phyloP scores from a whole-genome alignment of 2,113 vertebrate genomes.

The Phrynosoma platyrhinos region DNA sequence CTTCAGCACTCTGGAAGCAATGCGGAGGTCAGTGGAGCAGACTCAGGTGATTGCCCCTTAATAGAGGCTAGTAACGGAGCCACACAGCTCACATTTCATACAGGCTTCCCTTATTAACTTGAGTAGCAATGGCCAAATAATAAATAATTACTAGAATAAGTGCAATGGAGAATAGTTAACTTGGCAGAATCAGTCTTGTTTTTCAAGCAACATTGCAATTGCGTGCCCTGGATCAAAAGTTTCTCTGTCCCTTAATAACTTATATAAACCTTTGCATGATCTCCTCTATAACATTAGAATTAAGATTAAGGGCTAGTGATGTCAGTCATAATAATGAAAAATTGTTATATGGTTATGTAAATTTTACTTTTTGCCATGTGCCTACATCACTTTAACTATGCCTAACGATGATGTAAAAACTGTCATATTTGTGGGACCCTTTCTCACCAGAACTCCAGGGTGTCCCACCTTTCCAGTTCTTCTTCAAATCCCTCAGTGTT shows the following conservation, averaged over 20 bases:
- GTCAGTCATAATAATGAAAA: background rate
- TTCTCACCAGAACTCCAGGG: too few species aligned
- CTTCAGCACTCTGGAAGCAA: background rate
- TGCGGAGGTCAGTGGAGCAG: background rate
- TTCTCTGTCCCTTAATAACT: background rate
- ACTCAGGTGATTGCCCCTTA: background rate
- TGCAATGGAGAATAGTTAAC: background rate
- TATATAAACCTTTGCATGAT: background rate
- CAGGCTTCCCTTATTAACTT: background rate
- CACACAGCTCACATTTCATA: background rate
- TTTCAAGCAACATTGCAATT: background rate
- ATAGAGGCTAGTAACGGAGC: background rate
- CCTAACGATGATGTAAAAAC: too few species aligned
- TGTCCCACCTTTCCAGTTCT: too few species aligned
- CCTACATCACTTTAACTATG: too few species aligned
- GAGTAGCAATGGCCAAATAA: background rate
- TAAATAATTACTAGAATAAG: conserved; percentile 4
- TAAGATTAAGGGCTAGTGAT: background rate
- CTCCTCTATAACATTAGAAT: background rate
- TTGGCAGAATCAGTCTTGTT: background rate
- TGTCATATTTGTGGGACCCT: too few species aligned
- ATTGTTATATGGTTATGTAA: background rate
- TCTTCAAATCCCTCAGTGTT: too few species aligned
- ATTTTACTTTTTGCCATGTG: background rate
- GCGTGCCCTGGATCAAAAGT: background rate